Conservation (phyloP, 1,140 invertebrate genomes). For the Heliothis subflexa region DNA sequence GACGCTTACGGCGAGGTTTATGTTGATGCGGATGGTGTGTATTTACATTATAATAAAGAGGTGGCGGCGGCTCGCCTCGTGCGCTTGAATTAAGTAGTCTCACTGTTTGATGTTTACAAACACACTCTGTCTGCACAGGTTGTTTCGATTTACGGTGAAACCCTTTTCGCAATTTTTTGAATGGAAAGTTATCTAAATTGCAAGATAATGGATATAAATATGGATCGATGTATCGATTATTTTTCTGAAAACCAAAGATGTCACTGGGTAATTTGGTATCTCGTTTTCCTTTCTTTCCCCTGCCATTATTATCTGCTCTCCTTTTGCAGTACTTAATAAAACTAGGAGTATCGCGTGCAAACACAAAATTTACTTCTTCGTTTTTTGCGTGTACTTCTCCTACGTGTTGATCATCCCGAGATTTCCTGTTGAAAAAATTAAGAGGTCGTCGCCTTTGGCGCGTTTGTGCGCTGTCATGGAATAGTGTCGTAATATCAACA, state of each 20-base stretch:
- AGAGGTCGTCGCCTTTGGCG: not conserved
- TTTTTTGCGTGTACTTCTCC: not conserved
- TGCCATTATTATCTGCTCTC: not conserved
- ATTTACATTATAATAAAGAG: conserved; percentile 15
- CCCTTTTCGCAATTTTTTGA: conserved; percentile 15
- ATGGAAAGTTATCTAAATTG: conserved; percentile 5
- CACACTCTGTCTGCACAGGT: not conserved
- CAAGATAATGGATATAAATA: conserved; percentile 9
- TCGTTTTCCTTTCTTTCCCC: not conserved
- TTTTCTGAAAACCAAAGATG: conserved; percentile 26
- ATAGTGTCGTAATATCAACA: not conserved
- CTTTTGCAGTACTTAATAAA: conserved; percentile 1
- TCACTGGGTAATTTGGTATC: conserved; percentile 1
- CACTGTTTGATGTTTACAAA: conserved; percentile 24
- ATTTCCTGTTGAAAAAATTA: conserved; percentile 4
- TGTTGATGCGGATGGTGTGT: not conserved
- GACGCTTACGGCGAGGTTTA: not conserved
- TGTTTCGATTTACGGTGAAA: conserved; percentile 2
- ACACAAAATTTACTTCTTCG: conserved; percentile 18
- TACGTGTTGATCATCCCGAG: not conserved
- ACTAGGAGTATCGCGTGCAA: conserved; percentile 8
- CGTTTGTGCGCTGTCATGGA: not conserved
- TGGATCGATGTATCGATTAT: conserved; percentile 4
- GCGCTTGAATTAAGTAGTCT: not conserved
- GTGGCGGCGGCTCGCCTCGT: not conserved